Evolutionary conservation across 1,140 invertebrate genomes (phyloP), one percentile per base, ranked within the genome.

Genomic region (Aporrectodea caliginosa): DNA sequence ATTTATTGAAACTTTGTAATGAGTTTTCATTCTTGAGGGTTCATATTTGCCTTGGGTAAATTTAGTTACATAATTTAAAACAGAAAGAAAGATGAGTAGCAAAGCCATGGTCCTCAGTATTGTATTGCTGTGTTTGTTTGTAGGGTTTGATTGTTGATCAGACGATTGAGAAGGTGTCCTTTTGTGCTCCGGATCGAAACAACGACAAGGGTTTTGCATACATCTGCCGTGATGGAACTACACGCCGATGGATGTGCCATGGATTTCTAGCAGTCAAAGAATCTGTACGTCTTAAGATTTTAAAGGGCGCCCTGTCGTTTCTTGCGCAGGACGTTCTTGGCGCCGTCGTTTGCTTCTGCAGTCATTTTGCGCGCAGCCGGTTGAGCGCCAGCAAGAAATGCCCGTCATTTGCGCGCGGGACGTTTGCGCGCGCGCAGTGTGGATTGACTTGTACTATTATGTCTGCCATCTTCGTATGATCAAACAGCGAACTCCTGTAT

Each of bases 141-240:
- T 77, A 88, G 87, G 97, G 97, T 33, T 90, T 99, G 74, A 96
- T 99, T 82, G 96, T 99, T n/a, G 98, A 99, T 90, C 98, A 99
- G 89, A 99, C 98, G 1, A 99, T 99, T 80, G 98, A 99, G 86
- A 99, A 99, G 89, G 98, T 99, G 0, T 99, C 97, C 1, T 99
- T 99, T 88, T 99, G 98, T 90, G 97, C 98, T 16, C 98, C 98
- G 0, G 98, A 99, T 89, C 91, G 97, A 79, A 98, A 98, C 88
- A 95, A 98, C 85, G 96, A 99, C 83, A 93, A 96, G 82, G 98
- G 98, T 12, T 99, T 99, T 89, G 95, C 95, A 79, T 97, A 94
- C 86, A 94, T 95, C 82, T 95, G 95, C 85, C 91, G 93, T 83
- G 94, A 94, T 87, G 94, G 92, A 2, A 94, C 92, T 16, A 94